phyloP scores from a whole-genome alignment of 2,888 invertebrate species.

The Apodemia hepburni region DNA sequence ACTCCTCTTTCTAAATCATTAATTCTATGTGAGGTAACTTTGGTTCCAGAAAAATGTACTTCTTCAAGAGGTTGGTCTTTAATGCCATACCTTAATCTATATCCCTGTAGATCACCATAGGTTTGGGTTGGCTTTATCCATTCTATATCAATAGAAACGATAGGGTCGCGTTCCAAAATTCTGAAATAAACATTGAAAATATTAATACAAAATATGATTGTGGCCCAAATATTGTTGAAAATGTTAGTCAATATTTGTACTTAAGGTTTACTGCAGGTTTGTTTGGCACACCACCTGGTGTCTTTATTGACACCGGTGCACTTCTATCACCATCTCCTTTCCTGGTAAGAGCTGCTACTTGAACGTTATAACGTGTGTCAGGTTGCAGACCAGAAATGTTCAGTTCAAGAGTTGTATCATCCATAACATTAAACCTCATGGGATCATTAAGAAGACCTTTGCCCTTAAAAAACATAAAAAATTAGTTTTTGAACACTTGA shows the following conservation, averaged over 20 bases:
- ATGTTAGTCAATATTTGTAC: constrained; percentile 61
- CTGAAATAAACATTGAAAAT: constrained; percentile 62
- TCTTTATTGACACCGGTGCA: constrained; percentile 90
- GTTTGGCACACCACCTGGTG: constrained; percentile 96
- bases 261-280: constrained; percentile 90
- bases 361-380: constrained; percentile 95
- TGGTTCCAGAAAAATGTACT: constrained; percentile 84
- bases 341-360: constrained; percentile 97
- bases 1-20: constrained; percentile 94
- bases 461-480: constrained; percentile 64
- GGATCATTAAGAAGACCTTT: constrained; percentile 92
- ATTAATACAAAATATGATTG: neutral
- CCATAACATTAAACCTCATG: constrained; percentile 91
- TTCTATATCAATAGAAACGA: constrained; percentile 93
- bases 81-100: constrained; percentile 92
- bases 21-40: constrained; percentile 85
- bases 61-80: constrained; percentile 89
- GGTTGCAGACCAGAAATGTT: constrained; percentile 96
- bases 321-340: constrained; percentile 98
- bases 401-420: constrained; percentile 87
- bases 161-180: constrained; percentile 92
- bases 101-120: constrained; percentile 93
- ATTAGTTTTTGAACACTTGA: neutral
- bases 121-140: constrained; percentile 95
- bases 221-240: neutral